Evolutionary conservation across 2,888 invertebrate genomes (phyloP).

Genomic region (Xestoiulus laeticollis): DNA sequence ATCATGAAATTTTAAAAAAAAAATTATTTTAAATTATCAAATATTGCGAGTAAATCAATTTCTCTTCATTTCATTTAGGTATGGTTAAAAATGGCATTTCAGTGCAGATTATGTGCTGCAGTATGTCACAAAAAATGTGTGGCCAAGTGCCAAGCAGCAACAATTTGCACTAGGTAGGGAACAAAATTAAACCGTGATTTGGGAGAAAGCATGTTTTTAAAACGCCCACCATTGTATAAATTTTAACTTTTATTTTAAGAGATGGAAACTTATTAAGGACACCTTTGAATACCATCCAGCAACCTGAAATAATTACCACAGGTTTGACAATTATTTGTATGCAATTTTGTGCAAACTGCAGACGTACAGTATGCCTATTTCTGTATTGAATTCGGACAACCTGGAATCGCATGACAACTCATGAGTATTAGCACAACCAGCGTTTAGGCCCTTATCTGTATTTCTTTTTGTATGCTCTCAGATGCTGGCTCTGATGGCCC

Average conservation of each 20-base stretch:
- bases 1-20: neutral
- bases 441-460: neutral
- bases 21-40: neutral
- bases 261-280: slow-evolving; percentile 39
- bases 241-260: slow-evolving; percentile 16
- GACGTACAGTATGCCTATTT: neutral
- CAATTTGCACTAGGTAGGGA: slow-evolving; percentile 68
- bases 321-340: slow-evolving; percentile 52
- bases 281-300: slow-evolving; percentile 8
- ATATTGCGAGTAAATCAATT: neutral
- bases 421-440: neutral
- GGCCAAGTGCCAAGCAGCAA: slow-evolving; percentile 80
- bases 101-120: slow-evolving; percentile 87
- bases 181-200: neutral
- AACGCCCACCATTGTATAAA: neutral
- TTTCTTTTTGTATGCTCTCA: neutral
- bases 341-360: neutral
- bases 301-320: slow-evolving; percentile 53
- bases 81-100: slow-evolving; percentile 95
- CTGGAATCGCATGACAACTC: too few relatives aligned
- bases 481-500: neutral
- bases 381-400: too few relatives aligned
- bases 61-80: slow-evolving; percentile 71
- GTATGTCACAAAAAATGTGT: slow-evolving; percentile 97
- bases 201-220: neutral